phyloP scores from a whole-genome alignment of 2,113 vertebrate genomes.

The Apteryx mantelli region DNA sequence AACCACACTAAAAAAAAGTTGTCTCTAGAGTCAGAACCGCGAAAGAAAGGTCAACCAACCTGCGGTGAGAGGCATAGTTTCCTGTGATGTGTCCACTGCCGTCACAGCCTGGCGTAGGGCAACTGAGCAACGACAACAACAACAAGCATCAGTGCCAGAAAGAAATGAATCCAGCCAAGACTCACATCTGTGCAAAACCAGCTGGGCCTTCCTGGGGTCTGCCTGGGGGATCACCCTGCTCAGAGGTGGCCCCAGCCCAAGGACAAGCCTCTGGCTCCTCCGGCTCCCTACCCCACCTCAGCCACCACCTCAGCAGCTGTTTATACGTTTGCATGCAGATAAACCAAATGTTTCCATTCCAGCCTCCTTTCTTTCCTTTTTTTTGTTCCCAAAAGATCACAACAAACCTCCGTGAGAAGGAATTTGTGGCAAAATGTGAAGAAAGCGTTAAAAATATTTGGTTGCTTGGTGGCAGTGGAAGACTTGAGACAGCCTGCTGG shows the following conservation, averaged over 20 bases:
- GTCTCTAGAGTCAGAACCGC: constrained; percentile 13
- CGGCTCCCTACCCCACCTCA: no score
- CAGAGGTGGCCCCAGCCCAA: no score
- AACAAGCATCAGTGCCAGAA: constrained; percentile 18
- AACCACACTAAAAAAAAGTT: background rate
- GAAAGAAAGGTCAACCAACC: constrained; percentile 78
- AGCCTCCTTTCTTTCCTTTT: background rate
- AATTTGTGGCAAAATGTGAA: background rate
- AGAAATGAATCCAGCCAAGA: background rate
- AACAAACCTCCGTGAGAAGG: background rate
- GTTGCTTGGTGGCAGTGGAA: background rate
- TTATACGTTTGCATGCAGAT: background rate
- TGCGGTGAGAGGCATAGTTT: constrained; percentile 99
- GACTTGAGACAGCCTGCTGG: background rate
- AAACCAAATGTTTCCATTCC: background rate
- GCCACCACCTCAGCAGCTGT: no score
- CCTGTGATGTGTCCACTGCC: constrained; percentile 99
- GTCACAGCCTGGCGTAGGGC: constrained; percentile 97
- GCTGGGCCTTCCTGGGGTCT: background rate
- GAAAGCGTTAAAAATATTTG: background rate
- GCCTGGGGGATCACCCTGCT: background rate
- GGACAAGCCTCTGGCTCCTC: no score
- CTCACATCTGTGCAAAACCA: background rate
- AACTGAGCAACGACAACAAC: constrained; percentile 82
- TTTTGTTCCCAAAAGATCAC: background rate